Conservation (phyloP, 2,113 vertebrate species). For the Chamaetylas fuelleborni region DNA sequence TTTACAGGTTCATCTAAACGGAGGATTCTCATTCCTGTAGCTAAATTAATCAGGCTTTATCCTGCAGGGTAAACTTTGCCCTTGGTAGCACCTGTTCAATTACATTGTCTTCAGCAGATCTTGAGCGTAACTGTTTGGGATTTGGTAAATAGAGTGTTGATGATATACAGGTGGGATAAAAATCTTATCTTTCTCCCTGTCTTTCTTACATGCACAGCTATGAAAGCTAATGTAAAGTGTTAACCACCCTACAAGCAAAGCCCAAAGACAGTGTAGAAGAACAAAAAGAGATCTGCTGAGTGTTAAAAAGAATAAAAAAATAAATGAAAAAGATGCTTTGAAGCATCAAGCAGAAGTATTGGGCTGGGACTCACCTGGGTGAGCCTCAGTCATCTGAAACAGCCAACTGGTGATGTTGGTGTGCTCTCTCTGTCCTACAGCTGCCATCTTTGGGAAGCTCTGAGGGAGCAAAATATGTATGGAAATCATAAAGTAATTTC, state of each 20-base stretch:
- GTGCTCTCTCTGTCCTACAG: background rate
- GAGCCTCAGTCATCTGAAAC: background rate
- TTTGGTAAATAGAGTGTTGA: background rate
- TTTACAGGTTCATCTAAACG: conserved; percentile 71
- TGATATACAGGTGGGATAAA: background rate
- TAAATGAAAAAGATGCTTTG: background rate
- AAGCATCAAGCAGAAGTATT: background rate
- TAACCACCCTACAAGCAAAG: background rate
- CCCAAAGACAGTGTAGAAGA: background rate
- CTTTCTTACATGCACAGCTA: background rate
- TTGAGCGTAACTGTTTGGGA: background rate
- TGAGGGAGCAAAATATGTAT: background rate
- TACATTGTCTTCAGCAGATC: conserved; percentile 3
- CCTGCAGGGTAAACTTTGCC: background rate
- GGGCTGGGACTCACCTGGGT: background rate
- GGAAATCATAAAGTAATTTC: conserved; percentile 30
- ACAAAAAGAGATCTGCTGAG: background rate
- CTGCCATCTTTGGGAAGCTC: background rate
- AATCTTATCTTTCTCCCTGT: background rate
- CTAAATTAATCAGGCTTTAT: conserved; percentile 57
- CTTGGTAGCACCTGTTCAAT: conserved; percentile 43
- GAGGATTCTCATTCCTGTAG: conserved; percentile 60
- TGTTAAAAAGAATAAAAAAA: background rate
- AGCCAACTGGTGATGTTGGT: background rate
- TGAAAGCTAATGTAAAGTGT: background rate